Conservation (phyloP, 2,113 vertebrate genomes). For the Archocentrus centrarchus region DNA sequence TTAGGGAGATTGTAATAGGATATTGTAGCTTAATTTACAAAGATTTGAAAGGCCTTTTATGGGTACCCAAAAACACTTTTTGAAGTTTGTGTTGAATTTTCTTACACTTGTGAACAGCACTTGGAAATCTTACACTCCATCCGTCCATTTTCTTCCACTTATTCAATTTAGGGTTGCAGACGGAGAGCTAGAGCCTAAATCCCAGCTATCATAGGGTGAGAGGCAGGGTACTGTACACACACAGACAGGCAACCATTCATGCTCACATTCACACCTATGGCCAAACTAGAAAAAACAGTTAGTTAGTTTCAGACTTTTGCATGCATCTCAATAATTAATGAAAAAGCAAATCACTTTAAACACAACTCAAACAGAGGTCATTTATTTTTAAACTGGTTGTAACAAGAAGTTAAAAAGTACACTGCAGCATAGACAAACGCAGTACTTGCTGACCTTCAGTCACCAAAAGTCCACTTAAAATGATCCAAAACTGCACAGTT, state of each 20-base stretch:
- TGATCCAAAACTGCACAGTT: background rate
- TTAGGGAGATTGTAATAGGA: background rate
- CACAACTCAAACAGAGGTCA: background rate
- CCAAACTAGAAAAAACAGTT: background rate
- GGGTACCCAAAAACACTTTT: background rate
- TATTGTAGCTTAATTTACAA: background rate
- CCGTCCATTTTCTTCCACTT: background rate
- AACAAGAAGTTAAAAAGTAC: background rate
- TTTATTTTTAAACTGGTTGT: background rate
- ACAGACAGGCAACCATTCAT: background rate
- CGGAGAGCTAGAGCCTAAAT: too few relatives aligned
- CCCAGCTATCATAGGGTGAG: too few relatives aligned
- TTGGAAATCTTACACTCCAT: background rate
- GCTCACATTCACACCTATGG: background rate
- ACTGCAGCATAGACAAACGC: background rate
- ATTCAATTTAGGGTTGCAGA: too few relatives aligned
- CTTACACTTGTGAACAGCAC: background rate
- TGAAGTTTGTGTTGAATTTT: background rate
- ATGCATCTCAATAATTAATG: background rate
- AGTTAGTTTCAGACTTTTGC: background rate
- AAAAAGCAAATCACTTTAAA: background rate
- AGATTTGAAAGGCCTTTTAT: too few relatives aligned
- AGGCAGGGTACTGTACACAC: too few relatives aligned
- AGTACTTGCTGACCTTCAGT: background rate
- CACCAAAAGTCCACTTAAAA: background rate